Base-by-base conservation (phyloP, 2,888 invertebrate species). In the Polydrusus pterygomalis region DNA sequence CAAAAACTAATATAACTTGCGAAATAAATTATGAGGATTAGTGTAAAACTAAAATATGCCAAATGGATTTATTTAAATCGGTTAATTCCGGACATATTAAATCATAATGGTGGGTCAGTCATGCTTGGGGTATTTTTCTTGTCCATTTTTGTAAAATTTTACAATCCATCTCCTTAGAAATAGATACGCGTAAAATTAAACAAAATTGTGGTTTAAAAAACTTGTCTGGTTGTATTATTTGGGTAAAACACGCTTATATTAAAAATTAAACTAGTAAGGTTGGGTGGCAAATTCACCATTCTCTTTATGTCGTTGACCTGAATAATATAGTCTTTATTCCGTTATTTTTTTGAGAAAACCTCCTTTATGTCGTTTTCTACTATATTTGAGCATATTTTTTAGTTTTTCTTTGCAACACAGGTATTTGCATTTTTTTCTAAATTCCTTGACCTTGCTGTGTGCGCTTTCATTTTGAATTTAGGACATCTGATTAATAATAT, bases 221-320 rank as follows among this genome's bases (percentile, higher is more conserved):
- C 15, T 47, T 6, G 9, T 2, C 43, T 43, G 43, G 17, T 17
- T 17, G 47, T 17, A 47, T 47, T 47, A n/a, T 6, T 15, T 15
- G 49, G 47, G 34, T 45, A 25, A 18, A 34, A 13, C 47, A 38
- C n/a, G 34, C 34, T 64, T 77, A 63, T 64, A 15, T 20, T 25
- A 11, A 45, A 62, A 63, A 68, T 25, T 18, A n/a, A 56, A 34
- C 20, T 40, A 34, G 11, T 18, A 73, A 63, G 63, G 49, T 38
- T 70, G 70, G 62, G 63, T 70, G 70, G 70, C 62, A 70, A 70
- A 70, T 51, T 40, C 34, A 49, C 71, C 71, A 71, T 72, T 69
- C 68, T 43, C 70, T 72, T 34, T 76, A 77, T 78, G 82, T 82
- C 83, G 82, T 81, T 83, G 83, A 83, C 83, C 83, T 79, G 82